Evolutionary conservation across 2,797 vertebrate genomes (phyloP).

Genomic region (Macropus fuliginosus): DNA sequence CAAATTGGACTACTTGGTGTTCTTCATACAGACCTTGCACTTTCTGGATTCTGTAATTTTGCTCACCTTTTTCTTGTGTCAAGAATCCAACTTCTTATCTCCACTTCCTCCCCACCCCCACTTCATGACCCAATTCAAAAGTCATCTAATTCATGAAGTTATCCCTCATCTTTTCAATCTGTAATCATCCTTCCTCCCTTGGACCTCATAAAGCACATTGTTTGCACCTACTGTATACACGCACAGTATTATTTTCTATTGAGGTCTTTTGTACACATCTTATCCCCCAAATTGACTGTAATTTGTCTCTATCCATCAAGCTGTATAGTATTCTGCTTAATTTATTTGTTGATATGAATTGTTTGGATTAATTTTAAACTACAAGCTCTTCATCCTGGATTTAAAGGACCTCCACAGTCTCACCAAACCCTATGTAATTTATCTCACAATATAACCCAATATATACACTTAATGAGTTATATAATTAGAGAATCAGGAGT

Average conservation of each 20-base stretch:
- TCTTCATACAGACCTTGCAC: neutral
- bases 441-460: neutral
- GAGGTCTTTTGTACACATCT: neutral
- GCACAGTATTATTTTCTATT: neutral
- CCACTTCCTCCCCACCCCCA: accelerated
- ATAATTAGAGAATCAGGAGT: neutral
- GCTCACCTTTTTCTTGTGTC: neutral
- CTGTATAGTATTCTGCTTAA: neutral
- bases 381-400: neutral
- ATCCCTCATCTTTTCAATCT: neutral
- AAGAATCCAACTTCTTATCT: neutral
- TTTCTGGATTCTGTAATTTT: neutral
- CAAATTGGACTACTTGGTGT: neutral
- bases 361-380: neutral
- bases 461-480: neutral
- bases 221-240: neutral
- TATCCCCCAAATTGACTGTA: neutral
- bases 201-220: neutral
- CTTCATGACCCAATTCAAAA: neutral
- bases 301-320: neutral
- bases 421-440: neutral
- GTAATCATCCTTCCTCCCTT: neutral
- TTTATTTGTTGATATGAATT: neutral
- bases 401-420: neutral
- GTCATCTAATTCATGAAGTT: neutral